A percentile compares a stretch with the other conserved stretches of the same genome.
phyloP scores from a whole-genome alignment of 2,888 invertebrate genomes.

The Idaea dimidiata region DNA sequence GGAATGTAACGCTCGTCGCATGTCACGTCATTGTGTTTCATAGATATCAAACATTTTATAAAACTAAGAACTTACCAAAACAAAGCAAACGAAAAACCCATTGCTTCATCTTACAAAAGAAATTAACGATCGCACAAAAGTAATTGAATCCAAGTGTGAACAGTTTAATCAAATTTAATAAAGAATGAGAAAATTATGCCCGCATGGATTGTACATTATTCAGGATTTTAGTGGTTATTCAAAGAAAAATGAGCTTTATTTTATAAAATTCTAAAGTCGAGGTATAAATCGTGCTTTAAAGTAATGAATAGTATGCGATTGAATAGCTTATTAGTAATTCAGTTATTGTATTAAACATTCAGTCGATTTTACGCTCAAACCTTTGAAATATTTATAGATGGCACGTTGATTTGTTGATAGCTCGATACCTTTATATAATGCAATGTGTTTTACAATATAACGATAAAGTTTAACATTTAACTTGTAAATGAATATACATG shows the following conservation, averaged over 20 bases:
- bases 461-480: background rate
- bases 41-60: too few species aligned
- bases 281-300: background rate
- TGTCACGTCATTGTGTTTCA: too few species aligned
- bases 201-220: background rate
- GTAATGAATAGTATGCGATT: slow-evolving; percentile 18
- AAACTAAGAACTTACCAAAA: too few species aligned
- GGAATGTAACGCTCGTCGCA: too few species aligned
- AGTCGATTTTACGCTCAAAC: slow-evolving; percentile 27
- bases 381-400: slow-evolving; percentile 27
- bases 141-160: background rate
- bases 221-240: background rate
- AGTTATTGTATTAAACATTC: slow-evolving; percentile 29
- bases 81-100: too few species aligned
- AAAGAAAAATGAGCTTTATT: background rate
- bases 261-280: background rate
- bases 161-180: background rate
- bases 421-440: background rate
- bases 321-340: slow-evolving; percentile 39
- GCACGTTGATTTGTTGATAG: slow-evolving; percentile 34
- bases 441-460: slow-evolving; percentile 9
- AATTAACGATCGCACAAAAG: background rate
- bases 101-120: too few species aligned
- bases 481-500: background rate
- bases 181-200: background rate